phyloP scores from a whole-genome alignment of 2,113 vertebrate genomes.

The Bos indicus region DNA sequence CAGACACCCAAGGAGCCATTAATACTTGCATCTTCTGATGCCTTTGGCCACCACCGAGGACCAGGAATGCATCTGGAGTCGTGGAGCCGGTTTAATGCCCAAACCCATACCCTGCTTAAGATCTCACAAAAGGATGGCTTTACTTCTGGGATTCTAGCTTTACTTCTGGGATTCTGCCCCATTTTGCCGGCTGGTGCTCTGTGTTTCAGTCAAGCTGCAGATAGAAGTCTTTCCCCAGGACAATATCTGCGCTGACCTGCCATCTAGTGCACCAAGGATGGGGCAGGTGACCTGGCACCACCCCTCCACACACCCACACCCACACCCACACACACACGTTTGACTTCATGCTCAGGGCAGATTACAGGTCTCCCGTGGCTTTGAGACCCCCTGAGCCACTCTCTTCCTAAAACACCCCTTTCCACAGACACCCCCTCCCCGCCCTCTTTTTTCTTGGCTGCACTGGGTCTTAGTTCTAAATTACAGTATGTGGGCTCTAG shows the following conservation, averaged over 20 bases:
- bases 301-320: background rate
- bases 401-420: background rate
- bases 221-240: background rate
- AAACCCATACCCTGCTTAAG: background rate
- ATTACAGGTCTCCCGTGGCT: background rate
- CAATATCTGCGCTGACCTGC: background rate
- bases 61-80: background rate
- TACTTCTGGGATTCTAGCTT: background rate
- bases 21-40: background rate
- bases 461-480: background rate
- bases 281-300: background rate
- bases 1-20: background rate
- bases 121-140: background rate
- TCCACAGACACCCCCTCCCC: background rate
- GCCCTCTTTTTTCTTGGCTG: background rate
- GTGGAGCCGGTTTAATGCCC: background rate
- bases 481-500: background rate
- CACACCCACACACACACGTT: too few relatives aligned
- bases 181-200: background rate
- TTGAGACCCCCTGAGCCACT: background rate
- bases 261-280: background rate
- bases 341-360: accelerated
- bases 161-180: background rate
- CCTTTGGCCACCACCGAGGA: background rate
- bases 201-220: background rate